phyloP scores from a whole-genome alignment of 23 tunicate species.

The Phallusia fumigata region DNA sequence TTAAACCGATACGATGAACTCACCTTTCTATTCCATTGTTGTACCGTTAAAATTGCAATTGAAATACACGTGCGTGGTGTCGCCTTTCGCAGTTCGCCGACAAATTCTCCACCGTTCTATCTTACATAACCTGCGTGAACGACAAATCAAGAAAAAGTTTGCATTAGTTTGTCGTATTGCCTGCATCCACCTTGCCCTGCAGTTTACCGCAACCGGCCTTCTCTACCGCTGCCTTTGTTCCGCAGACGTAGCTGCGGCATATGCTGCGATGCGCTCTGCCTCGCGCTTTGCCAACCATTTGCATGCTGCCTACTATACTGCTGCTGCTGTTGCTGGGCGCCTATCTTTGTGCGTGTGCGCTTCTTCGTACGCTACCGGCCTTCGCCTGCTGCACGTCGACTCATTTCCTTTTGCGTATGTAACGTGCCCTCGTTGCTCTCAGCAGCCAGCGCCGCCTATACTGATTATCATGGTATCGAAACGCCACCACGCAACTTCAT shows the following conservation, averaged over 20 bases:
- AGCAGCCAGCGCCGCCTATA: background rate
- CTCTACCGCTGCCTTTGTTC: background rate
- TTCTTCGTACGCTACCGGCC: constrained; percentile 33
- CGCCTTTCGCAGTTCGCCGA: too few relatives aligned
- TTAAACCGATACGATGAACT: too few relatives aligned
- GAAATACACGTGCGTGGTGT: too few relatives aligned
- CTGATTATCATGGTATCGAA: background rate
- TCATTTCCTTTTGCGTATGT: constrained; percentile 39
- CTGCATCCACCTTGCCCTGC: background rate
- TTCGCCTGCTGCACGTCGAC: constrained; percentile 40
- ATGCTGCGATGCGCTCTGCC: background rate
- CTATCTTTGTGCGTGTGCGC: constrained; percentile 25
- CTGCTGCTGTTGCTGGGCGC: background rate
- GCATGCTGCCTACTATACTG: background rate
- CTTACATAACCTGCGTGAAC: constrained; percentile 10
- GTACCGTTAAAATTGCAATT: too few relatives aligned
- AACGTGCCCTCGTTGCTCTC: constrained; percentile 19
- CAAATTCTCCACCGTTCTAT: too few relatives aligned
- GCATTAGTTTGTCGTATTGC: background rate
- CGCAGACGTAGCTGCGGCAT: background rate
- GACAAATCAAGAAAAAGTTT: background rate
- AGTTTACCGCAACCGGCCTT: background rate
- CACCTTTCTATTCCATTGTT: too few relatives aligned
- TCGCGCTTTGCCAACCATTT: constrained; percentile 2
- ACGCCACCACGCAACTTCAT: background rate